Evolutionary conservation across 2,888 invertebrate species (phyloP), one percentile per base, ranked within the genome.

Genomic region (Acleris literana): DNA sequence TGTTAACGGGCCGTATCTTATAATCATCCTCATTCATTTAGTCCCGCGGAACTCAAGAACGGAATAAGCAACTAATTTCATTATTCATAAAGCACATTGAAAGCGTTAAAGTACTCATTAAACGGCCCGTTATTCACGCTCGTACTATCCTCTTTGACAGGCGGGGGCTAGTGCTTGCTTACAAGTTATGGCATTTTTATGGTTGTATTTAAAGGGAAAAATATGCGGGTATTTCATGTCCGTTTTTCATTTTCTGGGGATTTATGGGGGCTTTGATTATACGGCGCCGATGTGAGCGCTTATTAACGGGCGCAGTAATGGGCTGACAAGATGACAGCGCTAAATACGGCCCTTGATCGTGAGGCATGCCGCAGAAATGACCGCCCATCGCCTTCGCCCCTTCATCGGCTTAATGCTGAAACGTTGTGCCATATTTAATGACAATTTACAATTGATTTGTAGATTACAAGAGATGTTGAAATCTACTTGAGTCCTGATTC

Each of bases 61-160:
- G 87, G 84, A 87, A 90, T 88, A 87, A 90, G 88, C 87, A 86
- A 87, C 91, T 90, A 90, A 92, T 92, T 92, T 91, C 82, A 91
- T 92, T 92, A 92, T 92, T 90, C 92, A 91, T 91, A 92, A 90
- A 90, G 89, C 89, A 90, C 88, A 92, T 92, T 90, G 87, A 84
- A 91, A 88, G 88, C 92, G 91, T 84, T 89, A 91, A 91, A 86
- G 90, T 87, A 88, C 87, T 92, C 90, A 90, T 92, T 92, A 91
- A 87, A 86, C 76, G 72, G 79, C 76, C 78, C 84, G 84, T 92
- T 86, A 86, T 85, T 92, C 89, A 91, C 89, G 83, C 83, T 85
- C 78, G 83, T 88, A 87, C 90, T 88, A 90, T 91, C 90, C 84
- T 80, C 79, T 86, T 83, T 89, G 92, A 90, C 90, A 86, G 84